Evolutionary conservation across 2,797 vertebrate genomes (phyloP).

Genomic region (Todus mexicanus): DNA sequence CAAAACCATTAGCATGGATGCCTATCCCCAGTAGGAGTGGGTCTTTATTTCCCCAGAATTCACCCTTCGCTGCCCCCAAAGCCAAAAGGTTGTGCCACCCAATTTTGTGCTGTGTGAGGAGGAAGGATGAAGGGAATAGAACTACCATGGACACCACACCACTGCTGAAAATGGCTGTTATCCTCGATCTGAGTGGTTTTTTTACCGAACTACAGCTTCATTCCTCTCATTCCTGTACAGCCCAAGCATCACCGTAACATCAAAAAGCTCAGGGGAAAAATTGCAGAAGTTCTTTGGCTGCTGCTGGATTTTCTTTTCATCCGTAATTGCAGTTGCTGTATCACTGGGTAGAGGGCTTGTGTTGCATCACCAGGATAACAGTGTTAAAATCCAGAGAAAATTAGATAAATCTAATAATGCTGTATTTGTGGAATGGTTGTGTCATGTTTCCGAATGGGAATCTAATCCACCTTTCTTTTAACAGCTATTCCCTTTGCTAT

Average conservation of each 20-base stretch:
- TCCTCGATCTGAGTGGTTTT: background rate
- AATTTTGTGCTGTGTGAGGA: background rate
- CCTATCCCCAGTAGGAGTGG: background rate
- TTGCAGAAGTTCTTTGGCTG: background rate
- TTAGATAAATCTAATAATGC: fast-evolving
- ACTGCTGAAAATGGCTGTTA: background rate
- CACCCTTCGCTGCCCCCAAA: background rate
- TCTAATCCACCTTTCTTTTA: background rate
- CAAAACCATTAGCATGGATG: background rate
- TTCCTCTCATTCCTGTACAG: background rate
- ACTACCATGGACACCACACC: fast-evolving
- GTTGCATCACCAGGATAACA: background rate
- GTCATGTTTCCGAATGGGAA: background rate
- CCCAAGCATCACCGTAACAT: background rate
- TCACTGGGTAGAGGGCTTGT: background rate
- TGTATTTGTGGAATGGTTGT: background rate
- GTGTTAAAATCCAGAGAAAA: background rate
- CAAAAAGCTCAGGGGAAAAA: background rate
- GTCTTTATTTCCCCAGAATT: background rate
- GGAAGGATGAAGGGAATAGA: background rate
- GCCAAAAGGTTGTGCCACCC: background rate
- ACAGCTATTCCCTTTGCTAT: background rate
- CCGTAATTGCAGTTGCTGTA: background rate
- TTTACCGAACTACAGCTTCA: background rate
- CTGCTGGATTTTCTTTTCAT: background rate